Base-by-base conservation (phyloP, 2,888 invertebrate species). In the Lasiommata megera region DNA sequence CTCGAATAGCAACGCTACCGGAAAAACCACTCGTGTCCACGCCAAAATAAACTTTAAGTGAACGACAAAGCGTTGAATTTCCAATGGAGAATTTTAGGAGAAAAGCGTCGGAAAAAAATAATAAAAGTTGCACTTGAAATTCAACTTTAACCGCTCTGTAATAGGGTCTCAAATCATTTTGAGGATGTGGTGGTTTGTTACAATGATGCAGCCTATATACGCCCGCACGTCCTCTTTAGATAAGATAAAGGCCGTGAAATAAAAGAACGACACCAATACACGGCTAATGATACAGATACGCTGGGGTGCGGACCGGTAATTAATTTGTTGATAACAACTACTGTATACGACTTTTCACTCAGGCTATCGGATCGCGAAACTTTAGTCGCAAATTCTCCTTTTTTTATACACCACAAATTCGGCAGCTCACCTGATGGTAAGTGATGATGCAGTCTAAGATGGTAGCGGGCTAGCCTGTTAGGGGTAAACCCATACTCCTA, bases 171-270 rank as follows among this genome's bases (percentile, higher is more conserved):
- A 56, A 62, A 58, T 80, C 0, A 31, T 12, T 46, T 69, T 60
- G 1, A 23, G 1, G 5, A 0, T 14, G 46, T 59, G 64, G 72
- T 72, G 66, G 79, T 79, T 76, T 70, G 72, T 70, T 75, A 83
- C 84, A 85, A 80, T 81, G 80, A 80, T 75, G 78, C 73, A 77
- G 80, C 74, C 76, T 81, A 82, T 82, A 79, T 80, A 79, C 77
- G 74, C 88, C 88, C 89, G 88, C 87, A 90, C 90, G 90, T 90
- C 89, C 89, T 89, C 88, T 88, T 85, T 90, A 85, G 89, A 90
- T 90, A 86, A 90, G 89, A 90, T 89, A 90, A 84, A 80, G 83
- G 82, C 80, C 79, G 80, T 82, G 80, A 83, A 85, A 79, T 76
- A 77, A 74, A 80, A 76, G 78, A 77, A 73, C 80, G 88, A 82